Base-by-base conservation (phyloP, 2,888 invertebrate species). In the Meliscaeva auricollis region DNA sequence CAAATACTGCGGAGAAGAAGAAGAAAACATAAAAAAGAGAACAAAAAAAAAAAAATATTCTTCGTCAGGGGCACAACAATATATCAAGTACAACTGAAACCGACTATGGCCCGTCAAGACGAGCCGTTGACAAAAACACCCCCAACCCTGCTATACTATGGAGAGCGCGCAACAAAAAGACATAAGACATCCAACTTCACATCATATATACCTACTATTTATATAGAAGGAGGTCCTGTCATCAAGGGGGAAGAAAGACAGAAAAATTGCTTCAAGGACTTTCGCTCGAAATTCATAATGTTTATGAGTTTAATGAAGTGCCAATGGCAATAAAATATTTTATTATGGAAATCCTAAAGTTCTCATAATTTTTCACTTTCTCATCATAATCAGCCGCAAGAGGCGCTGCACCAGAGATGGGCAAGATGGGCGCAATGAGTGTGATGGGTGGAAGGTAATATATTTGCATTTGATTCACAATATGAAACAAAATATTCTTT, bases 221-320 rank as follows among this genome's bases (percentile, higher is more conserved):
- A 15, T 15, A 20, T 6, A 60, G 1, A 20, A 48, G 46, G 7
- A 50, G 38, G 17, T 6, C 22, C 44, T 46, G 60, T 30, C 17
- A 26, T 50, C 58, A 20, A 22, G 58, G 58, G 44, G 75, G n/a
- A n/a, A n/a, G n/a, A n/a, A 62, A 48, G 52, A 64, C 48, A 81
- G 58, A 69, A 46, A 77, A 81, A 77, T 66, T 64, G 81, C 77
- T 77, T 35, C 58, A 81, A 77, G 81, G 85, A 73, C 77, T 81
- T 74, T 87, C 58, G 72, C 80, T 85, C 72, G 75, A 76, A 89
- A 89, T 90, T 89, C 89, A 90, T 90, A 91, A 91, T 90, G 90
- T 90, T 90, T 90, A 90, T 90, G 89, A 91, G 91, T 89, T 91
- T 91, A 90, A 91, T 91, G 91, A 90, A 89, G 91, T 91, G 91